Evolutionary conservation across 2,113 vertebrate genomes (phyloP).

Genomic region (Mobula birostris): DNA sequence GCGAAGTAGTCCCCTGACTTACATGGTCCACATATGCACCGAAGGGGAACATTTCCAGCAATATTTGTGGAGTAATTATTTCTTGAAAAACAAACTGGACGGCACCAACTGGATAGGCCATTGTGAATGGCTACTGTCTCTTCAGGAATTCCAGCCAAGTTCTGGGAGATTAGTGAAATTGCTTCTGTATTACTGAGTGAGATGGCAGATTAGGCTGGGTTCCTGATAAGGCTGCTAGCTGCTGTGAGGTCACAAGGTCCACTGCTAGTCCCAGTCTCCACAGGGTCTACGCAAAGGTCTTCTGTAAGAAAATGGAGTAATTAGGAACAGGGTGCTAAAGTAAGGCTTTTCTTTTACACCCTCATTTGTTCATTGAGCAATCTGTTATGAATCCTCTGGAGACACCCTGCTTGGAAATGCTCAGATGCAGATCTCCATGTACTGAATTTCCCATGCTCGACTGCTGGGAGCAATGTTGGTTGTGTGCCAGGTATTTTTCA

Average conservation of each 20-base stretch:
- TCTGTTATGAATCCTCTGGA: not conserved
- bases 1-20: not conserved
- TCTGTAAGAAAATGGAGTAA: not conserved
- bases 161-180: constrained; percentile 33
- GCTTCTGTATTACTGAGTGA: constrained; percentile 13
- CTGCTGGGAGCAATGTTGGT: not conserved
- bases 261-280: not conserved
- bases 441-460: not conserved
- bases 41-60: not conserved
- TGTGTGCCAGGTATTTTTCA: not conserved
- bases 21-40: not conserved
- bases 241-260: not conserved
- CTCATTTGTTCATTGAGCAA: not conserved
- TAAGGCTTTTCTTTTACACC: not conserved
- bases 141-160: constrained; percentile 24
- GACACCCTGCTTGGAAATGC: not conserved
- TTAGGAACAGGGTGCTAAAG: not conserved
- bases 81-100: not conserved
- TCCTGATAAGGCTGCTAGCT: not conserved
- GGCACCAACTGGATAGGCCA: not conserved
- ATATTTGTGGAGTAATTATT: not conserved
- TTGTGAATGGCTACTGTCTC: constrained; percentile 25
- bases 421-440: not conserved
- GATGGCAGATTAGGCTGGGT: constrained; percentile 27
- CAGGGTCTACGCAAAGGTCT: not conserved